Percentiles rank a stretch among this genome's conserved stretches.
Evolutionary conservation across 2,797 vertebrate genomes (phyloP).

Genomic region (Mustela erminea): DNA sequence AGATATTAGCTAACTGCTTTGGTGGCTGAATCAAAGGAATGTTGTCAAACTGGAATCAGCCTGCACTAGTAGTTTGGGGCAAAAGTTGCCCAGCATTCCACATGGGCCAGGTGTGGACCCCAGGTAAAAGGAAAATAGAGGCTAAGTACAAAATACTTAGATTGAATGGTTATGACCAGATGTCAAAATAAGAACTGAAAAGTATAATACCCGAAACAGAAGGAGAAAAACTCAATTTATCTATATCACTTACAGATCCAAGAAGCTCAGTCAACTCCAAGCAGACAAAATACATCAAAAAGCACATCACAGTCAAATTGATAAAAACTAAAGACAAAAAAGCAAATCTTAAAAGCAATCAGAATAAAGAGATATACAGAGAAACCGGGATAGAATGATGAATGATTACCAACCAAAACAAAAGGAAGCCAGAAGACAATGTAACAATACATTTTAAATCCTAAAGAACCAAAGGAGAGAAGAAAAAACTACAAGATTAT

Average conservation of each 20-base stretch:
- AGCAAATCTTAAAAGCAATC: background rate
- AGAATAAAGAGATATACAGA: background rate
- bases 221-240: background rate
- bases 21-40: background rate
- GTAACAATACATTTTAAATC: background rate
- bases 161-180: background rate
- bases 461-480: background rate
- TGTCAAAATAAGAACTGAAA: background rate
- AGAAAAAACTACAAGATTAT: background rate
- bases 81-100: background rate
- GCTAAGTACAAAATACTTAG: background rate
- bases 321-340: background rate
- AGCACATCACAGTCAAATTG: background rate
- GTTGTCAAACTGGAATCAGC: background rate
- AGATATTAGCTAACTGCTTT: background rate
- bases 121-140: background rate
- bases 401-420: background rate
- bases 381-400: background rate
- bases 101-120: no score
- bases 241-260: background rate
- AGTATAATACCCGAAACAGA: background rate
- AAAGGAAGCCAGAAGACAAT: background rate
- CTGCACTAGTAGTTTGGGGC: background rate
- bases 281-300: background rate
- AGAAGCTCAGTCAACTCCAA: background rate